phyloP scores from a whole-genome alignment of 2,888 invertebrate genomes.

The Polydrusus cervinus region DNA sequence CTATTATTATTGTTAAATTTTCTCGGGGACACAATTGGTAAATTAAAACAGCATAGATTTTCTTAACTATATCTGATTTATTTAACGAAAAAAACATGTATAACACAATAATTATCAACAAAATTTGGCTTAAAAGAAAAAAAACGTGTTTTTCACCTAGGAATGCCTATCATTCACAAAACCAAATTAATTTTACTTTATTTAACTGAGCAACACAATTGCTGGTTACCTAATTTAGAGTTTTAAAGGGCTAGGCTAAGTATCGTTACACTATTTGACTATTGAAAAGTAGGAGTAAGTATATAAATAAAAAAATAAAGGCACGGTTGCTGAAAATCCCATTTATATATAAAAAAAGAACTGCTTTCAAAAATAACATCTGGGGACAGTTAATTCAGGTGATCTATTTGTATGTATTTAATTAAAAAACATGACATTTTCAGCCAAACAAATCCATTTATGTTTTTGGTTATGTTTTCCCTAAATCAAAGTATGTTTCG shows the following conservation, averaged over 20 bases:
- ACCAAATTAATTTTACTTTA: slow-evolving; percentile 27
- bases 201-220: slow-evolving; percentile 20
- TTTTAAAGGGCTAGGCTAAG: slow-evolving; percentile 38
- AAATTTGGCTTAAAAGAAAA: slow-evolving; percentile 48
- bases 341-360: slow-evolving; percentile 32
- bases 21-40: too few species aligned
- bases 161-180: slow-evolving; percentile 38
- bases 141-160: slow-evolving; percentile 38
- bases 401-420: not conserved
- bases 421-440: slow-evolving; percentile 38
- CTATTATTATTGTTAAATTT: too few species aligned
- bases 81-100: slow-evolving; percentile 51
- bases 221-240: slow-evolving; percentile 2
- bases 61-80: slow-evolving; percentile 48
- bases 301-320: slow-evolving; percentile 47
- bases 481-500: slow-evolving; percentile 11
- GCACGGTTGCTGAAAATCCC: slow-evolving; percentile 46
- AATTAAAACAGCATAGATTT: not conserved
- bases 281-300: slow-evolving; percentile 24
- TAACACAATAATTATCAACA: slow-evolving; percentile 49
- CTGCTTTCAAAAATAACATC: not conserved
- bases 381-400: too few species aligned
- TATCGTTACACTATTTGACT: slow-evolving; percentile 15
- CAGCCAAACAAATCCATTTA: slow-evolving; percentile 42
- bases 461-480: slow-evolving; percentile 10